Conservation (phyloP, 2,888 invertebrate species). For the Lochmaea capreae region DNA sequence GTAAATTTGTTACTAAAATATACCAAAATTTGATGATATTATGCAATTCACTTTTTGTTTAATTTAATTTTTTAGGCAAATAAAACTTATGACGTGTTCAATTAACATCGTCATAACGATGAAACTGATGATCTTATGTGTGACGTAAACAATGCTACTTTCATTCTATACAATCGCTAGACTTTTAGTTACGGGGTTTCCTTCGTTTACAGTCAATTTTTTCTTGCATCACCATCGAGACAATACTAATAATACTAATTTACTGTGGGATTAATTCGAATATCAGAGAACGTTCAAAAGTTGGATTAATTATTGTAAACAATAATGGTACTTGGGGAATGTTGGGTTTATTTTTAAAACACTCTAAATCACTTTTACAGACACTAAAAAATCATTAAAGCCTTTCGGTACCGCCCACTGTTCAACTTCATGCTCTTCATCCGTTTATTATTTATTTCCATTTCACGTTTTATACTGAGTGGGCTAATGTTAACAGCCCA, state of each 20-base stretch:
- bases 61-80: neutral
- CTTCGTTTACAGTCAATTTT: neutral
- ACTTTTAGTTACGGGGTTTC: neutral
- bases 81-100: neutral
- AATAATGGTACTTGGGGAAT: neutral
- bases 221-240: neutral
- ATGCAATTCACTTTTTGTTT: neutral
- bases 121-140: conserved; percentile 4
- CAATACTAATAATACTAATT: too few species aligned
- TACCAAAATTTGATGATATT: too few species aligned
- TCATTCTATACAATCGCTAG: neutral
- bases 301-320: neutral
- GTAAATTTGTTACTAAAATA: too few species aligned
- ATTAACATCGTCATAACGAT: conserved; percentile 3
- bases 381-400: neutral
- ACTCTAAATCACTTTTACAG: neutral
- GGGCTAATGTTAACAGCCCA: too few species aligned
- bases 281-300: too few species aligned
- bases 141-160: conserved; percentile 3
- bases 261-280: too few species aligned
- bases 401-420: neutral
- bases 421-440: too few species aligned
- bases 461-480: too few species aligned
- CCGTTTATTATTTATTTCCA: too few species aligned
- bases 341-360: neutral